These are phyloP conservation scores for Notothenia coriiceps DNA, from an alignment of 2,113 vertebrate genomes.

Conservation along the genomic window DNA sequence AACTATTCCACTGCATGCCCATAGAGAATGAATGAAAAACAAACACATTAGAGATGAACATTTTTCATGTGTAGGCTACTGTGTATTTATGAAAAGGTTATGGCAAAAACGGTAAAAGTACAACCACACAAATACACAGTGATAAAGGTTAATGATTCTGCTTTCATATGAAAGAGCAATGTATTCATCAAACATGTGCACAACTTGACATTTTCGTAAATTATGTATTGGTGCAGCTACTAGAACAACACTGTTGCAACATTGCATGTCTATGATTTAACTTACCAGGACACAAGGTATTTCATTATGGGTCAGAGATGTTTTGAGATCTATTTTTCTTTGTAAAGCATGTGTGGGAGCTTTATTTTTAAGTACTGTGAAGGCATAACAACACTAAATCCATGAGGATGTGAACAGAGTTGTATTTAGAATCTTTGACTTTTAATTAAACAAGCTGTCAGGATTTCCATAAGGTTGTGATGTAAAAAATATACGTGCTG, in stretches of 20 bases:
- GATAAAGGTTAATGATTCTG: background rate
- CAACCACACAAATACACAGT: background rate
- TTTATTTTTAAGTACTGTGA: no score
- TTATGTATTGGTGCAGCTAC: background rate
- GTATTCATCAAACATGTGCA: background rate
- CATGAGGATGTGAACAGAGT: no score
- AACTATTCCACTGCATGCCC: background rate
- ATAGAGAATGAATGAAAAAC: background rate
- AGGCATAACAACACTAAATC: no score
- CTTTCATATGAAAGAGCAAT: background rate
- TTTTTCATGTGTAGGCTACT: background rate
- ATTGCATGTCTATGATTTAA: no score
- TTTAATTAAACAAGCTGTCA: no score
- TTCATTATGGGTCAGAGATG: no score
- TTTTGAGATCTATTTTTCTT: no score
- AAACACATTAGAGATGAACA: background rate
- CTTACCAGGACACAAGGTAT: no score
- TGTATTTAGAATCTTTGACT: no score
- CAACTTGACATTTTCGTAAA: constrained; percentile 10
- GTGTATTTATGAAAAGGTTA: background rate
- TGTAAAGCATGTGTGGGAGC: no score
- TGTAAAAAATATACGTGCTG: no score
- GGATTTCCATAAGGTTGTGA: no score
- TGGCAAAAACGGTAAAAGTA: background rate
- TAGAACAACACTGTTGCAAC: background rate